phyloP scores from a whole-genome alignment of 2,888 invertebrate genomes.

The Melolontha melolontha region DNA sequence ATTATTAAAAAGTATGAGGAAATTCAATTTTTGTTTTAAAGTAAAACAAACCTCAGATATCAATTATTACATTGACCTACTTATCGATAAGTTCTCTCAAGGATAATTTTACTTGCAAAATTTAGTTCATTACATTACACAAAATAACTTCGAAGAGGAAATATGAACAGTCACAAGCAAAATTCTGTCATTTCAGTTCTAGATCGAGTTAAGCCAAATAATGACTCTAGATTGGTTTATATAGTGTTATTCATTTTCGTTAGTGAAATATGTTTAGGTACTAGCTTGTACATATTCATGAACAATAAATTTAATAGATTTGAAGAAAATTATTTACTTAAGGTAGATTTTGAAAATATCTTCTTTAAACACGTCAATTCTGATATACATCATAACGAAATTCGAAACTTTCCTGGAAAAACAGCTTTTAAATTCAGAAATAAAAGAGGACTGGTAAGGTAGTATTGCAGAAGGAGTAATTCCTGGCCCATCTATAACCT shows the following conservation, averaged over 20 bases:
- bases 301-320: not conserved
- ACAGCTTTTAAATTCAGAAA: too few species aligned
- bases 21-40: too few species aligned
- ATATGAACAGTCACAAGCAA: not conserved
- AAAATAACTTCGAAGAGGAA: too few species aligned
- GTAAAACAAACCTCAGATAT: too few species aligned
- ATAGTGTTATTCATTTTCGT: constrained; percentile 6
- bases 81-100: too few species aligned
- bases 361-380: constrained; percentile 2
- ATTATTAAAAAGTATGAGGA: too few species aligned
- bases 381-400: not conserved
- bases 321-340: constrained; percentile 7
- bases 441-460: not conserved
- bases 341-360: constrained; percentile 1
- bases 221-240: not conserved
- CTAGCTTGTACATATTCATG: not conserved
- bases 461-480: not conserved
- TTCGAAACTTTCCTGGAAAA: not conserved
- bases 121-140: too few species aligned
- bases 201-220: not conserved
- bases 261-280: constrained; percentile 21
- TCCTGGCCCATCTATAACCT: constrained; percentile 1
- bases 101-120: too few species aligned
- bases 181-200: not conserved
- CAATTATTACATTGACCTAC: too few species aligned